Base-by-base conservation (phyloP, 2,113 vertebrate genomes). In the Alosa alosa region DNA sequence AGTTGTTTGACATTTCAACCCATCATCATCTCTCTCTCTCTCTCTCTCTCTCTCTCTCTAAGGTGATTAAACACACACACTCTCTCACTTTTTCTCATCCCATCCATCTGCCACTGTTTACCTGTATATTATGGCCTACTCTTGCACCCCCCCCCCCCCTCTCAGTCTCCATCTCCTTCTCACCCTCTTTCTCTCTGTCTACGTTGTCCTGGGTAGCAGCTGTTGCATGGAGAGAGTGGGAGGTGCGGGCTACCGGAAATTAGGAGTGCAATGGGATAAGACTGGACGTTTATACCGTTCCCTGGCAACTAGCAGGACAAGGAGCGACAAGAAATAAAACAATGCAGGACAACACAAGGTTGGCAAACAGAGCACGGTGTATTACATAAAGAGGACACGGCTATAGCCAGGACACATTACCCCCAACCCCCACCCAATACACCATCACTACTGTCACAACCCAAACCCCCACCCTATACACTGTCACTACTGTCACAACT, bases 191-290 rank as follows among this genome's bases (percentile, higher is more conserved):
- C 82, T 92, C 88, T 91, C 90, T 39, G 31, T 78, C 72, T 36
- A 68, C 10, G 72, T 36, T 78, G 72, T 39, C 89, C 89, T 89
- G 87, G 86, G 90, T 90, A 92, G 84, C 93, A 88, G 92, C 90
- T 92, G 92, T 91, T 90, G 92, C 93, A 87, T 85, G 91, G 52
- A 90, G 89, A 88, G 85, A 87, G 87, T 91, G 81, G 91, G 89
- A 89, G 86, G 84, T 92, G 90, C 46, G 0, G 88, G 86, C 93
- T 86, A 91, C 94, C 94, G 94, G 95, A 95, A 94, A 95, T 95
- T 94, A 94, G 91, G 89, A 92, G 88, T 89, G 92, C 93, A 93
- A 94, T 92, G 89, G 93, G 93, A 95, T 94, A 95, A 94, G 90
- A 90, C 85, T 84, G 87, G 83, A 91, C 87, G 83, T 91, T 94